phyloP scores from a whole-genome alignment of 1,140 invertebrate genomes.

The Aphaenogaster ashmeadi region DNA sequence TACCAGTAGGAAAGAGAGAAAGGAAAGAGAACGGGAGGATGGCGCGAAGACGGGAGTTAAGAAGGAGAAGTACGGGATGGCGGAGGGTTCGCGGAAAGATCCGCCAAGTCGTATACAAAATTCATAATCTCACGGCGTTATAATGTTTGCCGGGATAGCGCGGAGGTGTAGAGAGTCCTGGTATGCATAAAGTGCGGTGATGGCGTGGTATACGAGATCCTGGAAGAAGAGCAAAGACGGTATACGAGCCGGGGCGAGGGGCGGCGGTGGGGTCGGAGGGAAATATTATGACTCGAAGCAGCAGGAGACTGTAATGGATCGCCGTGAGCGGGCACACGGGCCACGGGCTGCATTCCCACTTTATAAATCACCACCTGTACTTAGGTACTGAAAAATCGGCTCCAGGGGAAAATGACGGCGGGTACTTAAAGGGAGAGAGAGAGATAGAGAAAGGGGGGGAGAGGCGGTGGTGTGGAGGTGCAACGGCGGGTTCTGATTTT shows the following conservation, averaged over 20 bases:
- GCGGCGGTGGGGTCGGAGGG: constrained; percentile 12
- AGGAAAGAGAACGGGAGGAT: not conserved
- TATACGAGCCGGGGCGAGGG: not conserved
- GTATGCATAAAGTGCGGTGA: constrained; percentile 79
- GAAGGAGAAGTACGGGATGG: not conserved
- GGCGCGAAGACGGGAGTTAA: not conserved
- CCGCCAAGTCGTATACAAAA: constrained; percentile 81
- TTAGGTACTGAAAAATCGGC: constrained; percentile 74
- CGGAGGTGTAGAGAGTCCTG: constrained; percentile 65
- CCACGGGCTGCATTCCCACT: constrained; percentile 73
- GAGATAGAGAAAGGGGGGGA: not conserved
- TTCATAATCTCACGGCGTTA: constrained; percentile 83
- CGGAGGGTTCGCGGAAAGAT: constrained; percentile 66
- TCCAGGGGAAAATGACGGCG: constrained; percentile 56
- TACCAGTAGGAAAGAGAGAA: constrained; percentile 11
- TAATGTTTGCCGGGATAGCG: constrained; percentile 80
- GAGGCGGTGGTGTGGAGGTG: no score
- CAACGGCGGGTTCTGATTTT: constrained; percentile 53
- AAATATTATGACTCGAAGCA: constrained; percentile 76
- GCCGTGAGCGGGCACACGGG: constrained; percentile 68
- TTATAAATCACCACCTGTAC: constrained; percentile 77
- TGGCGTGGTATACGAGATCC: constrained; percentile 68
- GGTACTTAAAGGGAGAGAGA: constrained; percentile 34
- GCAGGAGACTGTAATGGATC: constrained; percentile 76
- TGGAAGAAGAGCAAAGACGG: constrained; percentile 43